Percentiles rank a stretch among this genome's conserved stretches.
Evolutionary conservation across 2,113 vertebrate genomes (phyloP).

Genomic region (Gymnobelideus leadbeateri): DNA sequence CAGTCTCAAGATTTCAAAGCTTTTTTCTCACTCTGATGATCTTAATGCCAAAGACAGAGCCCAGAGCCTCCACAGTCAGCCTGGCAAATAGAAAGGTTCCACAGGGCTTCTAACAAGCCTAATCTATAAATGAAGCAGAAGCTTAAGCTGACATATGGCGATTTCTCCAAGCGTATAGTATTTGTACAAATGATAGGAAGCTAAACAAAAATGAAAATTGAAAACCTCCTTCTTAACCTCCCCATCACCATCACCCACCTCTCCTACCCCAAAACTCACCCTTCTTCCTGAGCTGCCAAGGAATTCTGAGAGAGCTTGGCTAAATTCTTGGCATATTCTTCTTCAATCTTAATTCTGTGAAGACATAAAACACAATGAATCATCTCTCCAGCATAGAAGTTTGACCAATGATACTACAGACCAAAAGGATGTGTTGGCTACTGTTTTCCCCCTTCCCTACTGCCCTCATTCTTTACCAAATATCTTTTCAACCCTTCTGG

Average conservation of each 20-base stretch:
- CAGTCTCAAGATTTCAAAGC: background rate
- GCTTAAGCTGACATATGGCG: background rate
- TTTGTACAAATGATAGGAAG: rapidly evolving
- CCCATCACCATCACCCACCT: background rate
- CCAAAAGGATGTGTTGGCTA: background rate
- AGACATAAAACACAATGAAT: constrained; percentile 48
- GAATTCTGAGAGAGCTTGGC: constrained; percentile 97
- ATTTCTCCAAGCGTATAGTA: background rate
- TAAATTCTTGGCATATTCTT: constrained; percentile 98
- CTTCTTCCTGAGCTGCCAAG: constrained; percentile 95
- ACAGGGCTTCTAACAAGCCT: background rate
- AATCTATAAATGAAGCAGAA: background rate
- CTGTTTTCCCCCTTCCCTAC: no score
- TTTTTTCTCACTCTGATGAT: background rate
- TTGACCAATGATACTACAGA: background rate
- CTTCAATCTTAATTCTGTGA: constrained; percentile 98
- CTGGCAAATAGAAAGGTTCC: background rate
- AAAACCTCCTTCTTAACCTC: background rate
- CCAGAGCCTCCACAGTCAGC: background rate
- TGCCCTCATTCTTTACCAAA: background rate
- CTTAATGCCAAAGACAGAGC: background rate
- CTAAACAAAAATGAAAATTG: background rate
- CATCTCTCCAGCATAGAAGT: background rate
- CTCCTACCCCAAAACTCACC: constrained; percentile 87
- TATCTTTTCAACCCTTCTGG: background rate